phyloP scores from a whole-genome alignment of 64 coral and sea anemone genomes.

The Montipora capricornis region DNA sequence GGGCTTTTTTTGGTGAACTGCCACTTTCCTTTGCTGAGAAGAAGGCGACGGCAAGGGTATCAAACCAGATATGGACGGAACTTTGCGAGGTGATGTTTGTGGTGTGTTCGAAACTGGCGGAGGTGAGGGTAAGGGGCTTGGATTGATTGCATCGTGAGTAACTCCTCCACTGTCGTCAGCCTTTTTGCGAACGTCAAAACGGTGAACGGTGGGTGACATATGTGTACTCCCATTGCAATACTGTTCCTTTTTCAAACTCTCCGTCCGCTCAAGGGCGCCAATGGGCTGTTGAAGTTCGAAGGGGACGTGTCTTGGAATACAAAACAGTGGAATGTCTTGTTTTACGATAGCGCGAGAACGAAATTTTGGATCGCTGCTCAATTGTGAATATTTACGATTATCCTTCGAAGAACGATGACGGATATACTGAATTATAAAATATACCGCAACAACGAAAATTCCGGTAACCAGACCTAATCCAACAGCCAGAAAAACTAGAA shows the following conservation, averaged over 20 bases:
- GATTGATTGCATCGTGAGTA: not conserved
- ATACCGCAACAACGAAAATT: not conserved
- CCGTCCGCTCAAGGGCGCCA: not conserved
- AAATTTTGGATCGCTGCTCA: not conserved
- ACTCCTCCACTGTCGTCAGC: not conserved
- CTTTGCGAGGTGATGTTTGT: not conserved
- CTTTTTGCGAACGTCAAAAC: not conserved
- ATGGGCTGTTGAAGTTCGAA: conserved; percentile 23
- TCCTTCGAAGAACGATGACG: not conserved
- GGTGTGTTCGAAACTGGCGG: not conserved
- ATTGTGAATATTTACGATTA: not conserved
- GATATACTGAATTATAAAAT: not conserved
- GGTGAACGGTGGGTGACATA: conserved; percentile 12
- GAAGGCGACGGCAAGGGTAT: not conserved
- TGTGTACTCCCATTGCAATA: conserved; percentile 1
- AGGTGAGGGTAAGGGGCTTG: not conserved
- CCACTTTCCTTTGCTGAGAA: conserved; percentile 10
- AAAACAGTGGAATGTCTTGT: conserved; percentile 35
- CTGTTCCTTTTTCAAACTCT: not conserved
- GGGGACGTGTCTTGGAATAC: conserved; percentile 22
- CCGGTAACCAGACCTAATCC: no score
- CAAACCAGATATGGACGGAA: not conserved
- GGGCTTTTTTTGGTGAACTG: not conserved
- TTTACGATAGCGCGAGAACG: conserved; percentile 16
- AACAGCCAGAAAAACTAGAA: no score